Base-by-base conservation (phyloP, 2,888 invertebrate species). In the Sphinx pinastri region DNA sequence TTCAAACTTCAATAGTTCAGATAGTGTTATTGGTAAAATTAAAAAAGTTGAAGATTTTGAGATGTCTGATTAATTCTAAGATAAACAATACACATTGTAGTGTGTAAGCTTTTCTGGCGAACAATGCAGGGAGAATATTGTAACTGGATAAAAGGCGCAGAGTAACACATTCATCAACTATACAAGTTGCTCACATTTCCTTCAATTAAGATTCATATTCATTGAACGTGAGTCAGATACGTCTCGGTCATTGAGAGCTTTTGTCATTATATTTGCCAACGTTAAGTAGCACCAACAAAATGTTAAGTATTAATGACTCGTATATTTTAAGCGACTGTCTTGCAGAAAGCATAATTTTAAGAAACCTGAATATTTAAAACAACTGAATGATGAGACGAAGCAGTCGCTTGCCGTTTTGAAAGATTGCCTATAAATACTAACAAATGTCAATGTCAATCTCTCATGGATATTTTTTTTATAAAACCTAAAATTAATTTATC, bases 121-220 rank as follows among this genome's bases (percentile, higher is more conserved):
- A 31, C n/a, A 52, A n/a, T 52, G 38, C 72, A 71, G 70, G 75
- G 25, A 59, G 31, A 49, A 71, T 71, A 72, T 75, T 69, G 72
- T 60, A 13, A 59, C 51, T 69, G 71, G 25, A 59, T 63, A 73
- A 74, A 74, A 66, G 76, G 55, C 73, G 79, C 72, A 75, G 78
- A 76, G 72, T 71, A 71, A 71, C 72, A 75, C 76, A 78, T 79
- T 81, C 76, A 79, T 82, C 82, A 85, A 80, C 81, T 82, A 83
- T 84, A 79, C 79, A 78, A 79, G 81, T 83, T 82, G 79, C 77
- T 79, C 83, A 82, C 81, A 81, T 84, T 85, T 83, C 81, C 79
- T 86, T 88, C 90, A 90, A 92, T 93, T 91, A 89, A 87, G 88
- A 86, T 86, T 85, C 87, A 89, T 91, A 86, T 88, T 89, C 90